Evolutionary conservation across 1,140 invertebrate species (phyloP).

Genomic region (Pinna nobilis): DNA sequence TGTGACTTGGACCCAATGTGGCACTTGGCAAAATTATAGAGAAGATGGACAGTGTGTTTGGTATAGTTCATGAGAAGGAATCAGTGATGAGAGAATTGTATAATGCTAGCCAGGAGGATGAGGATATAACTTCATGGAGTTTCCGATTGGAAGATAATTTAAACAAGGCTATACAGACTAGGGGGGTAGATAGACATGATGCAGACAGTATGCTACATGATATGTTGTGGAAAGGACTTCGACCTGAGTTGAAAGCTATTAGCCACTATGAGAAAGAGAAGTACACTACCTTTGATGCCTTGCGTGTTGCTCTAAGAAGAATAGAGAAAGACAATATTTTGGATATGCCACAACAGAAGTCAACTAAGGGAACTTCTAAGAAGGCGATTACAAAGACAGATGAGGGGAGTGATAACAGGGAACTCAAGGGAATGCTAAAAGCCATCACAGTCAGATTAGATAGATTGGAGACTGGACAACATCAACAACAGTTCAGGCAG

Average conservation of each 20-base stretch:
- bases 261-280: conserved; percentile 18
- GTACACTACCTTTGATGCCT: conserved; percentile 9
- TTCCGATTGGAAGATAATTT: conserved; percentile 20
- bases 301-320: conserved; percentile 10
- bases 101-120: conserved; percentile 11
- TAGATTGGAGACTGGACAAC: background rate
- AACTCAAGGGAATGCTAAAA: conserved; percentile 3
- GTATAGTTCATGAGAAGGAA: conserved; percentile 22
- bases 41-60: conserved; percentile 19
- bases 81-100: conserved; percentile 13
- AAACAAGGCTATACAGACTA: background rate
- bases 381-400: background rate
- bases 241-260: conserved; percentile 10
- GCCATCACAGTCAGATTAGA: background rate
- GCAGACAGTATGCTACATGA: conserved; percentile 16
- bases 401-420: background rate
- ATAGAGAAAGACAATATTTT: conserved; percentile 22
- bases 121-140: conserved; percentile 21
- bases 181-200: background rate
- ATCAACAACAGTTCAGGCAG: no score
- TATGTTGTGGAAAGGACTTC: conserved; percentile 24
- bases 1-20: conserved; percentile 3
- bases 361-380: background rate
- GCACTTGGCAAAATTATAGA: background rate
- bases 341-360: background rate